A percentile compares a stretch with the other conserved stretches of the same genome.
Evolutionary conservation across 2,113 vertebrate genomes (phyloP).

Genomic region (Cyanistes caeruleus): DNA sequence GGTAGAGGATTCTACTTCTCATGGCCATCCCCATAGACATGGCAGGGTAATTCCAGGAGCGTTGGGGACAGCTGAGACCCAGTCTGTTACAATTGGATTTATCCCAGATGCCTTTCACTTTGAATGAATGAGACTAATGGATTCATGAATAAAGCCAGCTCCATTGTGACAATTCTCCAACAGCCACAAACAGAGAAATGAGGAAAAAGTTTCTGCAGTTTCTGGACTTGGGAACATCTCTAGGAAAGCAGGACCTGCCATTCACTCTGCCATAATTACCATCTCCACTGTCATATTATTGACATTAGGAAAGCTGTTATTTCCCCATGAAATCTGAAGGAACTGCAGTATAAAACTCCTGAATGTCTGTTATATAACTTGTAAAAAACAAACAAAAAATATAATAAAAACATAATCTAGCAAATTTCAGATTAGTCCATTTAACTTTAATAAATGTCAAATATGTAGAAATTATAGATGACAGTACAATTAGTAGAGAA

Average conservation of each 20-base stretch:
- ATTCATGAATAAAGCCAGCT: neutral
- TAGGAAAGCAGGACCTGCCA: neutral
- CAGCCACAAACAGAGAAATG: neutral
- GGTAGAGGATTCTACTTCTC: neutral
- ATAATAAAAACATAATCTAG: neutral
- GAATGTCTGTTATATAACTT: neutral
- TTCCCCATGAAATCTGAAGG: neutral
- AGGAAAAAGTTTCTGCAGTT: neutral
- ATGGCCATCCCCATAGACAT: accelerated
- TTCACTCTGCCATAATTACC: neutral
- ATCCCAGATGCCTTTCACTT: neutral
- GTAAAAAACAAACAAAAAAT: neutral
- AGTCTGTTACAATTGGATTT: neutral
- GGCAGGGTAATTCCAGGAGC: neutral
- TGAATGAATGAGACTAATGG: neutral
- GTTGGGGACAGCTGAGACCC: neutral
- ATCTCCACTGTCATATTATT: neutral
- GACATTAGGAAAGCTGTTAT: neutral
- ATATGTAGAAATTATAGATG: neutral
- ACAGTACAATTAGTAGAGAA: neutral
- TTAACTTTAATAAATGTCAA: neutral
- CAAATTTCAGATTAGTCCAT: neutral
- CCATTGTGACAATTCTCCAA: neutral
- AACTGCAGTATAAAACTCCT: neutral
- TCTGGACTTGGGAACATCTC: neutral